These are phyloP conservation scores for Gila robusta DNA, from an alignment of 2,797 vertebrate genomes.

Conservation along the genomic window DNA sequence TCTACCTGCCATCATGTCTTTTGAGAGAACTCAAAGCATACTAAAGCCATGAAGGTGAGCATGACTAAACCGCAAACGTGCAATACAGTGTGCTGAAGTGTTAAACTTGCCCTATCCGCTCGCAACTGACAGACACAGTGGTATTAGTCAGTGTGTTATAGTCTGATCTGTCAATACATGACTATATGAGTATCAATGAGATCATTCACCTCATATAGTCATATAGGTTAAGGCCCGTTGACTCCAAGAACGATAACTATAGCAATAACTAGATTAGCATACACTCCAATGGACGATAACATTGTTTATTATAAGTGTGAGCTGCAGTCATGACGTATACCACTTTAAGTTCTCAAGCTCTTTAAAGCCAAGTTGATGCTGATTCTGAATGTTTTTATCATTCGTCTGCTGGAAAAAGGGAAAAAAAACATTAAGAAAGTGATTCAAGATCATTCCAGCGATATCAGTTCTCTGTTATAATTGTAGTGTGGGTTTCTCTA, in stretches of 20 bases:
- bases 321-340: not conserved
- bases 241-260: not conserved
- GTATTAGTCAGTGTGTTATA: constrained; percentile 8
- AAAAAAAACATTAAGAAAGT: too few relatives aligned
- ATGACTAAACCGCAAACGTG: constrained; percentile 1
- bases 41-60: not conserved
- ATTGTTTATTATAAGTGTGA: not conserved
- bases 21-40: not conserved
- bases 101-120: not conserved
- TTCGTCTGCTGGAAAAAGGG: too few relatives aligned
- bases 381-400: too few relatives aligned
- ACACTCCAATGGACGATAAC: not conserved
- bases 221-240: not conserved
- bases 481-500: not conserved
- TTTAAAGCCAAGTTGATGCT: too few relatives aligned
- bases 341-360: not conserved
- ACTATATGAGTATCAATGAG: not conserved
- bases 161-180: not conserved
- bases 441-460: too few relatives aligned
- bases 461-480: too few relatives aligned
- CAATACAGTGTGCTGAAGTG: not conserved
- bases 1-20: constrained; percentile 17
- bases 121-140: not conserved
- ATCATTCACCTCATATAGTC: not conserved
- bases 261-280: not conserved